phyloP scores from a whole-genome alignment of 2,888 invertebrate genomes.

The Drosophila flavopinicola region DNA sequence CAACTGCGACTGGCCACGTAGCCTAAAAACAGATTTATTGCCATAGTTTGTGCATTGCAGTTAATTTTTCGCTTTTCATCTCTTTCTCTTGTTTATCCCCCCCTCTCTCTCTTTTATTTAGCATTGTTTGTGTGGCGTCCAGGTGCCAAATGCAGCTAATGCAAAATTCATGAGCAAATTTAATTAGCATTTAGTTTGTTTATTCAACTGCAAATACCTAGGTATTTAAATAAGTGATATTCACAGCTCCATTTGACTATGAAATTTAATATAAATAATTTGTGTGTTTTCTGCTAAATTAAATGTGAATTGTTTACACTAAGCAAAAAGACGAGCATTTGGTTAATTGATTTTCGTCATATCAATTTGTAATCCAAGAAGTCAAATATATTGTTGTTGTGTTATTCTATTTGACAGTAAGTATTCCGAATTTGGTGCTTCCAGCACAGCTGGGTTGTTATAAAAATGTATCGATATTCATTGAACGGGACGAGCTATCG shows the following conservation, averaged over 20 bases:
- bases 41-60: constrained; percentile 60
- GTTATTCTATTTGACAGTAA: too few relatives aligned
- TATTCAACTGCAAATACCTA: constrained; percentile 1
- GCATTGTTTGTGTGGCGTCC: constrained; percentile 27
- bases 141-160: constrained; percentile 48
- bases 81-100: neutral
- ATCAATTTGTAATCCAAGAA: too few relatives aligned
- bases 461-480: too few relatives aligned
- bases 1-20: constrained; percentile 31
- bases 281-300: too few relatives aligned
- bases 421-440: too few relatives aligned
- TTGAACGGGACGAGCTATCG: too few relatives aligned
- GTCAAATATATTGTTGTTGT: too few relatives aligned
- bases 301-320: too few relatives aligned
- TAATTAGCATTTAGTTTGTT: constrained; percentile 11
- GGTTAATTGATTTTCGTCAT: too few relatives aligned
- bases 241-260: constrained; percentile 2
- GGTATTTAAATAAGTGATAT: neutral
- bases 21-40: constrained; percentile 60
- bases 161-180: constrained; percentile 25
- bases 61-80: constrained; percentile 24
- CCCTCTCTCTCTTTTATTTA: neutral
- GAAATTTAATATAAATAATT: neutral
- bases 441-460: too few relatives aligned
- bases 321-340: too few relatives aligned